Percentiles rank a stretch among this genome's conserved stretches.
Evolutionary conservation across 2,113 vertebrate species (phyloP).

Genomic region (Spheniscus mendiculus): DNA sequence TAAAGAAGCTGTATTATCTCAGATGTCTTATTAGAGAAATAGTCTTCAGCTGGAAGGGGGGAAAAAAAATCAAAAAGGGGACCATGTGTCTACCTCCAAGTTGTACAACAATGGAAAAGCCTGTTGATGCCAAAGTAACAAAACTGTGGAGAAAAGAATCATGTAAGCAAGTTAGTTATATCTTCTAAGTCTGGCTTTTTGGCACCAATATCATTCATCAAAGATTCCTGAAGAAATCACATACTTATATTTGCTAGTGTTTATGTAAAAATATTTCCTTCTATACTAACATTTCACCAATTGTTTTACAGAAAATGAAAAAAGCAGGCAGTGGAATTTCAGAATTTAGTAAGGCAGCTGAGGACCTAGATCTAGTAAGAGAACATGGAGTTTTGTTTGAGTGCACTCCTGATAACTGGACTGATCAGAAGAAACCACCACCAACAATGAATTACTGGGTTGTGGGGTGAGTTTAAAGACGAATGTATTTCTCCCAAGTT

Average conservation of each 20-base stretch:
- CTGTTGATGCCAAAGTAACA: not conserved
- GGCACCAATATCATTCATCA: not conserved
- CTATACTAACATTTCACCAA: not conserved
- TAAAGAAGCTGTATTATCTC: not conserved
- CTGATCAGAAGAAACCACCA: slow-evolving; percentile 87
- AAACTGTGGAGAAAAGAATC: not conserved
- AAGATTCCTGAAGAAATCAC: not conserved
- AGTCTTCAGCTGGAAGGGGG: not conserved
- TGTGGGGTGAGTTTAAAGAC: slow-evolving; percentile 83
- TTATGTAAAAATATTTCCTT: not conserved
- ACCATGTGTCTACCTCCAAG: not conserved
- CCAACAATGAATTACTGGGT: slow-evolving; percentile 97
- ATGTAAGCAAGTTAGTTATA: not conserved
- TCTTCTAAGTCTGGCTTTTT: not conserved
- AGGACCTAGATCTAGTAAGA: slow-evolving; percentile 80
- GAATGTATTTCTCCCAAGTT: not conserved
- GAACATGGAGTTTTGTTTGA: slow-evolving; percentile 95
- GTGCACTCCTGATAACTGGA: slow-evolving; percentile 91
- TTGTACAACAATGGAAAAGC: not conserved
- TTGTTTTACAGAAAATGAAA: slow-evolving; percentile 67
- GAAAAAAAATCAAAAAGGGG: not conserved
- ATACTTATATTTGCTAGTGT: not conserved
- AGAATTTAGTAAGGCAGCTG: not conserved
- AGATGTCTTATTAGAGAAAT: not conserved
- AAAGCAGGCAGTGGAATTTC: not conserved